A percentile compares a stretch with the other conserved stretches of the same genome.
phyloP scores from a whole-genome alignment of 2,113 vertebrate species.

The Esox niger region DNA sequence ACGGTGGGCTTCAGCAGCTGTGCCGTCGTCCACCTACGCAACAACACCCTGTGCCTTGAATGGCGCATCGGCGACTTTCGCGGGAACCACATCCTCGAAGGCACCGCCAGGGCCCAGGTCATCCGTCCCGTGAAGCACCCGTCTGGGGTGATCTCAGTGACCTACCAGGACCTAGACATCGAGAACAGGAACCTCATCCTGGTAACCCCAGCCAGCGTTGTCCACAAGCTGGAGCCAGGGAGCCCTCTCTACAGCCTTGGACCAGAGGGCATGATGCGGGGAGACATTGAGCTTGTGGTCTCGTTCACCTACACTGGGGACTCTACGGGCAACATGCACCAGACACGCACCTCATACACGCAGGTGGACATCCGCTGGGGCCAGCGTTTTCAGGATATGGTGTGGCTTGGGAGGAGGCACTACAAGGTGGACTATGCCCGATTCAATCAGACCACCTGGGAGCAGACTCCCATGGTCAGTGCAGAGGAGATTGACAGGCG shows the following conservation, averaged over 20 bases:
- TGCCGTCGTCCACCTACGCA: slow-evolving; percentile 80
- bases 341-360: slow-evolving; percentile 86
- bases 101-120: slow-evolving; percentile 81
- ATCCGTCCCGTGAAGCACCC: slow-evolving; percentile 76
- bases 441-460: slow-evolving; percentile 86
- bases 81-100: slow-evolving; percentile 89
- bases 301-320: slow-evolving; percentile 93
- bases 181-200: slow-evolving; percentile 83
- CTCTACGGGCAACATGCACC: slow-evolving; percentile 90
- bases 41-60: slow-evolving; percentile 85
- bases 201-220: slow-evolving; percentile 79
- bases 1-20: slow-evolving; percentile 90
- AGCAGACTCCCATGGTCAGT: slow-evolving; percentile 81
- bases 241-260: slow-evolving; percentile 90
- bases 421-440: slow-evolving; percentile 88
- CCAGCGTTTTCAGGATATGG: slow-evolving; percentile 83
- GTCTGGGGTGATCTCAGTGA: slow-evolving; percentile 74
- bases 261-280: slow-evolving; percentile 75
- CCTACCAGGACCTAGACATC: slow-evolving; percentile 81
- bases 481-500: slow-evolving; percentile 76
- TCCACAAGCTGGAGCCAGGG: slow-evolving; percentile 81
- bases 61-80: slow-evolving; percentile 93
- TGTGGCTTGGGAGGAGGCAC: slow-evolving; percentile 79
- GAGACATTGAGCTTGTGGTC: slow-evolving; percentile 89
- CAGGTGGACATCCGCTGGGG: slow-evolving; percentile 92